A percentile compares a stretch with the other conserved stretches of the same genome.
phyloP scores from a whole-genome alignment of 2,797 vertebrate genomes.

The Pitangus sulphuratus region DNA sequence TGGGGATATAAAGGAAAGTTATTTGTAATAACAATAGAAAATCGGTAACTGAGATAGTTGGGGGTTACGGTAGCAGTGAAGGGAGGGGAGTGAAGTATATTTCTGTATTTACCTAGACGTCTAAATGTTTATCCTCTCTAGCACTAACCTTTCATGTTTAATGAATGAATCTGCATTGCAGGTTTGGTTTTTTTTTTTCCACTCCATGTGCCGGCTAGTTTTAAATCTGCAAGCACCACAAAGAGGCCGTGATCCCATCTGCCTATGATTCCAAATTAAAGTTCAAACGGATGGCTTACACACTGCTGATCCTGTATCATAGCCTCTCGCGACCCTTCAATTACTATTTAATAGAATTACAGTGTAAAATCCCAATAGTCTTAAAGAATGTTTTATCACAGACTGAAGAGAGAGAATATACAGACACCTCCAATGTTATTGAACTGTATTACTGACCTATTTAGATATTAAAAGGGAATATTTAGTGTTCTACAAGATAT shows the following conservation, averaged over 20 bases:
- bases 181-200: conserved; percentile 13
- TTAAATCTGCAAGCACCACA: conserved; percentile 74
- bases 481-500: conserved; percentile 60
- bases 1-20: background rate
- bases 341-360: conserved; percentile 86
- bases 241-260: conserved; percentile 83
- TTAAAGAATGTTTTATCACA: conserved; percentile 74
- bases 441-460: conserved; percentile 63
- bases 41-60: conserved; percentile 30
- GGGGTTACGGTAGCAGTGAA: background rate
- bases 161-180: conserved; percentile 82
- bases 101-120: conserved; percentile 38
- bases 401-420: conserved; percentile 56
- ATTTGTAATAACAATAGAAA: conserved; percentile 36
- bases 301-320: conserved; percentile 84
- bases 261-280: conserved; percentile 82
- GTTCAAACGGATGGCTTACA: conserved; percentile 80
- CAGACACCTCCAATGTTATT: conserved; percentile 52
- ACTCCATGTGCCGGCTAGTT: conserved; percentile 63
- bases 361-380: conserved; percentile 81
- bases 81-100: background rate
- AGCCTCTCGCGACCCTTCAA: conserved; percentile 82
- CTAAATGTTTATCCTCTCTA: conserved; percentile 44
- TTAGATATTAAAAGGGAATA: conserved; percentile 52
- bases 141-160: conserved; percentile 74